Evolutionary conservation across 2,888 invertebrate genomes (phyloP).

Genomic region (Pollenia angustigena): DNA sequence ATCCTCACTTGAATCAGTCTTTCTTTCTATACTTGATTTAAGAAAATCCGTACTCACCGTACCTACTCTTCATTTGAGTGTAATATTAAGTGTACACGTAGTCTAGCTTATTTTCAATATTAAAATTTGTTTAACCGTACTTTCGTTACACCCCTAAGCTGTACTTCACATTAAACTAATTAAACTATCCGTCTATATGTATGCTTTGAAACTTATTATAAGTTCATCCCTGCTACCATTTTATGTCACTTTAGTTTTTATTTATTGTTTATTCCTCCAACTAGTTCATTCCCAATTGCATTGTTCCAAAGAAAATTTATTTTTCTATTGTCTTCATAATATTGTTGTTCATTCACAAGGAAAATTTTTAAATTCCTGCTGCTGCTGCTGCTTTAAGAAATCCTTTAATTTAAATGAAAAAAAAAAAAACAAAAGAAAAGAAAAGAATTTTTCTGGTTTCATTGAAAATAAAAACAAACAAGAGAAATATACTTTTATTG

Average conservation of each 20-base stretch:
- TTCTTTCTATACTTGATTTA: too few species aligned
- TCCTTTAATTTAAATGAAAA: constrained; percentile 24
- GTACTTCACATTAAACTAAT: neutral
- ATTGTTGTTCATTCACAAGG: constrained; percentile 1
- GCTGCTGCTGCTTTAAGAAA: neutral
- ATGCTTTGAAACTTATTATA: neutral
- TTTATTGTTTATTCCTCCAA: neutral
- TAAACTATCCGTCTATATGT: neutral
- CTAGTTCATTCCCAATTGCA: constrained; percentile 27
- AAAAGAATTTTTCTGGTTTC: constrained; percentile 2
- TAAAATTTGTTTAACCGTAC: neutral
- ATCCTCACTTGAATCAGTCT: too few species aligned
- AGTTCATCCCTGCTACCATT: neutral
- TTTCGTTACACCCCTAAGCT: neutral
- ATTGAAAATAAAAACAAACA: constrained; percentile 16
- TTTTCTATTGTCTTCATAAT: constrained; percentile 1
- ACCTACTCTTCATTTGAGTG: too few species aligned
- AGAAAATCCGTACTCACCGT: too few species aligned
- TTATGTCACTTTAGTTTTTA: neutral
- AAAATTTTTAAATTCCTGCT: constrained; percentile 1
- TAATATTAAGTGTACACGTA: too few species aligned
- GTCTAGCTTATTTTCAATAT: too few species aligned
- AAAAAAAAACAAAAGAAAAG: constrained; percentile 3
- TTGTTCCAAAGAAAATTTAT: neutral
- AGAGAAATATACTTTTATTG: neutral